These are phyloP conservation scores for Raja brachyura DNA, from an alignment of 2,113 vertebrate species.

Conservation along the genomic window DNA sequence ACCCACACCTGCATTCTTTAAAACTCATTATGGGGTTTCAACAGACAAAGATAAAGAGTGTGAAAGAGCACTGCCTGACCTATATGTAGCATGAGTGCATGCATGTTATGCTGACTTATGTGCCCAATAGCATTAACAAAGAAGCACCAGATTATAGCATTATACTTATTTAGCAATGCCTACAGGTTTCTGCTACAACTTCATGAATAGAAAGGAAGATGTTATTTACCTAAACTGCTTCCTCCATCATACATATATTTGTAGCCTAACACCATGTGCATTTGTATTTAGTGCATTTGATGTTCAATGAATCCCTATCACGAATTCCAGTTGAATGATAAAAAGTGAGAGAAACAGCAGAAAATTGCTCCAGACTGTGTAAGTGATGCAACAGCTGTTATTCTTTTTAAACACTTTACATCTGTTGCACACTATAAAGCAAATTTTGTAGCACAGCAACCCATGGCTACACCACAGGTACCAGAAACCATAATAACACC, in stretches of 20 bases:
- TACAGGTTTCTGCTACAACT: background rate
- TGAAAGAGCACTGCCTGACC: background rate
- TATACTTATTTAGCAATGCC: background rate
- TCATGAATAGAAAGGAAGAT: background rate
- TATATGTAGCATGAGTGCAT: too few relatives aligned
- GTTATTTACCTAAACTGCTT: background rate
- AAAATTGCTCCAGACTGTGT: background rate
- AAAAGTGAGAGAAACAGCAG: background rate
- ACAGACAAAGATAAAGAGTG: background rate
- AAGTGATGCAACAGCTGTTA: slow-evolving; percentile 22
- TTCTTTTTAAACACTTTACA: background rate
- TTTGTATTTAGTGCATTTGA: background rate
- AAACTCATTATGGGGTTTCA: background rate
- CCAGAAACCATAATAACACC: slow-evolving; percentile 5
- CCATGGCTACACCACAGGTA: slow-evolving; percentile 2
- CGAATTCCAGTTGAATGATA: background rate
- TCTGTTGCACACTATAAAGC: slow-evolving; percentile 36
- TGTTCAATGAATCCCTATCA: background rate
- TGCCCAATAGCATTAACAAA: background rate
- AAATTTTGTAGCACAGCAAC: slow-evolving; percentile 11
- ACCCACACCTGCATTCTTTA: background rate
- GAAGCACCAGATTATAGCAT: slow-evolving; percentile 14
- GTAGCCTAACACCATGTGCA: background rate
- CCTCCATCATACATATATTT: background rate
- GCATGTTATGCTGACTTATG: too few relatives aligned